These are phyloP conservation scores for Pseudomyrmex flavicornis DNA, from an alignment of 1,140 invertebrate genomes.

Conservation along the genomic window DNA sequence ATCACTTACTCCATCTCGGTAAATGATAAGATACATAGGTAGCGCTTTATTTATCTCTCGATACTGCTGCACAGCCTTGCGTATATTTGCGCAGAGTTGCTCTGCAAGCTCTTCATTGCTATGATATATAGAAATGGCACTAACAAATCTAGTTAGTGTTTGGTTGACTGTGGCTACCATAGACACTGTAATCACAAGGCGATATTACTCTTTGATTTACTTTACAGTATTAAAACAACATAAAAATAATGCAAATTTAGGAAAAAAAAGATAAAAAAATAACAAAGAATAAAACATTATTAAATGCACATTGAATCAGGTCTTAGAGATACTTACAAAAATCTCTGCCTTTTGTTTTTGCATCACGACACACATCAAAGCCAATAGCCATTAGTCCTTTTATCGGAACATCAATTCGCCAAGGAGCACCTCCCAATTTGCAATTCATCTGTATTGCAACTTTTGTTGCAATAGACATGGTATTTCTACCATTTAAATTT, in stretches of 20 bases:
- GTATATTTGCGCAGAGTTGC: slow-evolving; percentile 87
- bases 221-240: background rate
- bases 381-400: slow-evolving; percentile 92
- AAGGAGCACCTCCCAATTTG: slow-evolving; percentile 95
- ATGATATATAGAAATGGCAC: slow-evolving; percentile 88
- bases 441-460: slow-evolving; percentile 94
- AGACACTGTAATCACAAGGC: slow-evolving; percentile 82
- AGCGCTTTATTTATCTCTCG: slow-evolving; percentile 81
- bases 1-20: slow-evolving; percentile 93
- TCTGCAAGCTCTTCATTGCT: slow-evolving; percentile 90
- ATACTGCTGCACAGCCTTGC: slow-evolving; percentile 86
- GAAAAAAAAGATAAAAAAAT: background rate
- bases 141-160: slow-evolving; percentile 88
- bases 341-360: slow-evolving; percentile 86
- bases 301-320: background rate
- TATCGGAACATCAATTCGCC: slow-evolving; percentile 90
- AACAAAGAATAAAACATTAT: background rate
- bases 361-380: slow-evolving; percentile 95
- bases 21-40: slow-evolving; percentile 89
- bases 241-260: background rate
- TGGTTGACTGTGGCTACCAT: slow-evolving; percentile 92
- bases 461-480: slow-evolving; percentile 94
- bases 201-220: background rate
- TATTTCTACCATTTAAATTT: slow-evolving; percentile 85
- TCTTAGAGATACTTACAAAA: slow-evolving; percentile 82